A percentile compares a stretch with the other conserved stretches of the same genome.
Conservation (phyloP, 2,797 vertebrate genomes). For the Meriones psammophilus region DNA sequence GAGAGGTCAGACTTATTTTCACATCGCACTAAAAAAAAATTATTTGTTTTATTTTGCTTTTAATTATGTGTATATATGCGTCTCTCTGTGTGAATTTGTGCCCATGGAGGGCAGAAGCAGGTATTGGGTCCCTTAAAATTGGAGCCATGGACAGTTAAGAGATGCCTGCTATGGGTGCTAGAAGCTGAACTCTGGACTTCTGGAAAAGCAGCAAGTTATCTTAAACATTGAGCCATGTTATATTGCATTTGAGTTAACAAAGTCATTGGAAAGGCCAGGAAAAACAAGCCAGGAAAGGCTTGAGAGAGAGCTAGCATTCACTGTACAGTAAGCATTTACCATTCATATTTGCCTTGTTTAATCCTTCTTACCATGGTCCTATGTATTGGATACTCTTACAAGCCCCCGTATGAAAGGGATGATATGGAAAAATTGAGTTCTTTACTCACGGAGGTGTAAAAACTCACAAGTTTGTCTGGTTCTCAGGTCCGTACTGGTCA, state of each 20-base stretch:
- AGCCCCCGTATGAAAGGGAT: background rate
- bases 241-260: background rate
- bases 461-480: background rate
- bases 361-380: background rate
- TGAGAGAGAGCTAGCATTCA: background rate
- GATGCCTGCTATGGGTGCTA: background rate
- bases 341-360: constrained; percentile 22
- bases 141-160: background rate
- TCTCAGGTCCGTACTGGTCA: background rate
- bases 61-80: background rate
- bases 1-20: background rate
- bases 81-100: background rate
- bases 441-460: background rate
- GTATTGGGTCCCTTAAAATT: background rate
- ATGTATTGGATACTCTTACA: background rate
- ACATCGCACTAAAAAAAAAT: background rate
- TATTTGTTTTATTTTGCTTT: background rate
- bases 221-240: background rate
- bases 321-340: background rate
- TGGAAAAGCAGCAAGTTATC: background rate
- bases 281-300: constrained; percentile 15
- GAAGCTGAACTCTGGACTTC: background rate
- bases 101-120: background rate
- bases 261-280: constrained; percentile 14
- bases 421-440: constrained; percentile 17